Base-by-base conservation (phyloP, 23 tunicate species). In the Phallusia fumigata region DNA sequence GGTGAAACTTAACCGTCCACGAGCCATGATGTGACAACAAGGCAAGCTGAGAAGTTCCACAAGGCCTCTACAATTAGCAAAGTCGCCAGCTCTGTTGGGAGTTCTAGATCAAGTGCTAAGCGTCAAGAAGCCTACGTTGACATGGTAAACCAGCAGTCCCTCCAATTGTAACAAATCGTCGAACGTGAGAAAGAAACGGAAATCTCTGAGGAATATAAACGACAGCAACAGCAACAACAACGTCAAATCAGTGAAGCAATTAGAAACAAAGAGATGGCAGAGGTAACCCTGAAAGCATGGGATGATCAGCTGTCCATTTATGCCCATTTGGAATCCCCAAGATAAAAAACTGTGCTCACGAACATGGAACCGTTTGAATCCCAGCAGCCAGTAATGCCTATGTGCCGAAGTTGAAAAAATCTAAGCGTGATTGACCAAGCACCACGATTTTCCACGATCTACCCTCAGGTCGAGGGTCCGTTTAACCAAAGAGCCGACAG, bases 61-160 rank as follows among this genome's bases (percentile, higher is more conserved):
- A 8, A 58, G 13, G 69, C 28, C 13, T 58, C 69, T 16, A 58
- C 69, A 21, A 16, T 58, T 22, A 58, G 69, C 69, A 58, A 58
- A 58, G 69, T 13, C 13, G 3, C 69, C 1, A 58, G 69, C 28
- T 58, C 69, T 22, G 69, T 58, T 11, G 69, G 69, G 16, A 58
- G 69, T 24, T 58, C 69, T 22, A 40, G 69, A 13, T 8, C 69
- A 58, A 58, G 69, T 24, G 16, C 13, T 24, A 8, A 24, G 16
- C 69, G 69, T 16, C 69, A 58, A 58, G 69, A 58, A 58, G 69
- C 69, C 69, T 58, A 58, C 69, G 69, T 58, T 24, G 69, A 58
- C 69, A 58, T 58, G 69, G 13, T 58, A 58, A 58, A 58, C 8
- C 1, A 1, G 69, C 1, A 1, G 69, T 58, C 69, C 3, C 13